These are phyloP conservation scores for Lontra canadensis DNA, from an alignment of 2,113 vertebrate species.

Conservation along the genomic window DNA sequence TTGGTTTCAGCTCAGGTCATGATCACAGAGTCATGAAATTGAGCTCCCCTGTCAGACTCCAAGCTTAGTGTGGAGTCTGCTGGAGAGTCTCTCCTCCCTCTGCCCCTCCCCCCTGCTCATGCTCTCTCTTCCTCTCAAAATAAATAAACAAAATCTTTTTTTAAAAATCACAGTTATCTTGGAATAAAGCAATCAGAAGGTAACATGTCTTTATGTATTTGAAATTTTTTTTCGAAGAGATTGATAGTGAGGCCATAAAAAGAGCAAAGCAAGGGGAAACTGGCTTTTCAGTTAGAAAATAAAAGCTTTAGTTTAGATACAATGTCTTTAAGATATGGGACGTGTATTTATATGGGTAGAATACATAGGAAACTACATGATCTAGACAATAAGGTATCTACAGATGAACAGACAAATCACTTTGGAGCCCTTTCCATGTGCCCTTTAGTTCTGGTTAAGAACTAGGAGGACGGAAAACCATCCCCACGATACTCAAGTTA, in stretches of 20 bases:
- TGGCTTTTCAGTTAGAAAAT: not conserved
- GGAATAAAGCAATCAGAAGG: not conserved
- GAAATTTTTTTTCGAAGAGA: not conserved
- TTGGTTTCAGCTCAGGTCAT: not conserved
- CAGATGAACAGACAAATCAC: not conserved
- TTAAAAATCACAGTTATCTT: not conserved
- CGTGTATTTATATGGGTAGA: no score
- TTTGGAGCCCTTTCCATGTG: not conserved
- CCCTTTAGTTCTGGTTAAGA: not conserved
- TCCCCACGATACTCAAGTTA: not conserved
- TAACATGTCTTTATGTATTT: not conserved
- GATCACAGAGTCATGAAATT: not conserved
- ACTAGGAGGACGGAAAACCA: not conserved
- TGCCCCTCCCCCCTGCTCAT: not conserved
- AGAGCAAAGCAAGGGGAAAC: conserved; percentile 40
- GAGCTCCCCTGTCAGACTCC: not conserved
- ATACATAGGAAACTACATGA: not conserved
- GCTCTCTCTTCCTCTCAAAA: not conserved
- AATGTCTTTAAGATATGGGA: no score
- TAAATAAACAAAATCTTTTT: not conserved
- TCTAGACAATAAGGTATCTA: not conserved
- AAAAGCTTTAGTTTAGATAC: not conserved
- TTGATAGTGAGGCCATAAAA: not conserved
- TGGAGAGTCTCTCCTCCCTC: not conserved
- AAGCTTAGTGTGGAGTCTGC: not conserved